phyloP scores from a whole-genome alignment of 2,797 vertebrate species.

The Hemibagrus guttatus region DNA sequence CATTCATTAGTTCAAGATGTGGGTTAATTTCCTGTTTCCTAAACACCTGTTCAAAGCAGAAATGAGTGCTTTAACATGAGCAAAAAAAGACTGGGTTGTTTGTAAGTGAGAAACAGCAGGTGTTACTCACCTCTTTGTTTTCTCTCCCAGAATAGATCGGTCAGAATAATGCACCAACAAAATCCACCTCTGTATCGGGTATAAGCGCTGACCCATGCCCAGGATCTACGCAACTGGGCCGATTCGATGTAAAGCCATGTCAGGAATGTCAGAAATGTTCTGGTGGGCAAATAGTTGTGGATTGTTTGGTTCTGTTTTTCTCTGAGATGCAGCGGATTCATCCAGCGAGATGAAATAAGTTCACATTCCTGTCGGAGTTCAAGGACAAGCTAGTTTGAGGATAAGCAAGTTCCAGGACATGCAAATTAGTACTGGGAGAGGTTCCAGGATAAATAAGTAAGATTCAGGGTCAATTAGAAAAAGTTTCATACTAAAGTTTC shows the following conservation, averaged over 20 bases:
- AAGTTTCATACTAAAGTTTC: neutral
- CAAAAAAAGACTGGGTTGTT: neutral
- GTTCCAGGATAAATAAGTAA: neutral
- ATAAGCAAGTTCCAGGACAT: neutral
- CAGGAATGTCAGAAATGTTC: conserved; percentile 76
- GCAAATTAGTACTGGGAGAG: neutral
- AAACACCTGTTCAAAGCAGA: conserved; percentile 3
- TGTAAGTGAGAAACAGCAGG: neutral
- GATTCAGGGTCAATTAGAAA: too few species aligned
- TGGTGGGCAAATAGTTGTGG: conserved; percentile 67
- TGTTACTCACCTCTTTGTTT: conserved; percentile 12
- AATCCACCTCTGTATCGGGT: conserved; percentile 9
- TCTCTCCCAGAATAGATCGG: neutral
- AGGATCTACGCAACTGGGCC: conserved; percentile 17
- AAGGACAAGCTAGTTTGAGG: neutral
- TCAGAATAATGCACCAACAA: conserved; percentile 22
- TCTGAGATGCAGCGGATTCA: neutral
- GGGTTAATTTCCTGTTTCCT: conserved; percentile 15
- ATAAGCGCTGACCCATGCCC: conserved; percentile 17
- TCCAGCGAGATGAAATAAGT: neutral
- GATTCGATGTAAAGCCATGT: conserved; percentile 54
- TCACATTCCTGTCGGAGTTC: neutral
- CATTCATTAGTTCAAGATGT: neutral
- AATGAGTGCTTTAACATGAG: neutral
- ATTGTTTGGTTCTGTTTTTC: conserved; percentile 42